These are phyloP conservation scores for Anisognathus igniventris DNA, from an alignment of 2,797 vertebrate genomes.

Conservation along the genomic window DNA sequence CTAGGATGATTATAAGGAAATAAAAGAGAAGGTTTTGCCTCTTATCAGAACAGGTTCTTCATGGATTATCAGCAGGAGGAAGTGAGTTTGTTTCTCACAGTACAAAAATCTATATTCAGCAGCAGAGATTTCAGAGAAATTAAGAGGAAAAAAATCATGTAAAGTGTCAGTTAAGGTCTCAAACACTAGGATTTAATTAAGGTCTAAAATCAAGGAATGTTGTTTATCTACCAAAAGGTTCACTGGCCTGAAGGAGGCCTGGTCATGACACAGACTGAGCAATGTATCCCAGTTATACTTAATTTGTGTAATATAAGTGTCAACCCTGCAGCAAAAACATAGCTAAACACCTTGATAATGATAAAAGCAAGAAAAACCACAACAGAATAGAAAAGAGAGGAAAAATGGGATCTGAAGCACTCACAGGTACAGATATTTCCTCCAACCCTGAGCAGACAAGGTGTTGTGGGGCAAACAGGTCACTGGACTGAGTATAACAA, in stretches of 20 bases:
- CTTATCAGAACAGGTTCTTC: background rate
- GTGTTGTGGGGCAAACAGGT: background rate
- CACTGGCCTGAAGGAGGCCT: background rate
- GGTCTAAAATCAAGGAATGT: background rate
- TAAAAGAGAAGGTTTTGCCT: background rate
- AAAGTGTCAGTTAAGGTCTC: background rate
- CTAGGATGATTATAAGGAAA: background rate
- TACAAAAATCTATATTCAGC: background rate
- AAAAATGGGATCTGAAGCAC: background rate
- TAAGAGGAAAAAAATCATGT: fast-evolving
- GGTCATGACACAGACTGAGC: background rate
- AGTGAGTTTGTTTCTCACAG: background rate
- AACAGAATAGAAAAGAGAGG: background rate
- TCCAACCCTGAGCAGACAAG: background rate
- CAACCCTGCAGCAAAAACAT: background rate
- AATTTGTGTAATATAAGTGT: background rate
- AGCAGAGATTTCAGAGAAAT: background rate
- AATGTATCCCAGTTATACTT: background rate
- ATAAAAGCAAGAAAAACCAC: background rate
- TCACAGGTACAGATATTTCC: background rate
- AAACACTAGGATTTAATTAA: background rate
- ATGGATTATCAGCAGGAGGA: background rate
- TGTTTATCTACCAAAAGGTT: background rate
- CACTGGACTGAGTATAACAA: background rate
- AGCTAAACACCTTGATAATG: background rate